These are phyloP conservation scores for Etheostoma spectabile DNA, from an alignment of 2,113 vertebrate species.

Conservation along the genomic window DNA sequence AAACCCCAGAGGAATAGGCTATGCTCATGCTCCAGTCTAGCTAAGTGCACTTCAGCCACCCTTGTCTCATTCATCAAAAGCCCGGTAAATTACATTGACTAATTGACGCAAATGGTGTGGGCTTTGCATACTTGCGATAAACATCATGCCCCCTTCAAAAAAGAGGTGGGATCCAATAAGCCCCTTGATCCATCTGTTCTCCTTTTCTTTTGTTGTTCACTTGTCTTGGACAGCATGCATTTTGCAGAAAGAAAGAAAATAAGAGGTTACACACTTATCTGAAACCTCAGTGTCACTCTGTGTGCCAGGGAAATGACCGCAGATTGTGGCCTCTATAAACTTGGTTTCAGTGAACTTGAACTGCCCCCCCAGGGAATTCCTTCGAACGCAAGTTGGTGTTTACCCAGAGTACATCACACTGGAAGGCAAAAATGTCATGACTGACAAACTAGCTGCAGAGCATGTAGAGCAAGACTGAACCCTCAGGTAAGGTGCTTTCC, in stretches of 20 bases:
- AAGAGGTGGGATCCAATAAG: neutral
- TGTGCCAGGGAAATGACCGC: slow-evolving; percentile 33
- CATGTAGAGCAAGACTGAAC: slow-evolving; percentile 1
- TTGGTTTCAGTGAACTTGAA: slow-evolving; percentile 37
- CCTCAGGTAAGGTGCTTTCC: slow-evolving; percentile 14
- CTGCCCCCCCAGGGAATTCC: slow-evolving; percentile 26
- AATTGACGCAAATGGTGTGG: slow-evolving; percentile 47
- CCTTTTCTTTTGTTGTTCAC: slow-evolving; percentile 27
- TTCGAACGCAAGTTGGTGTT: slow-evolving; percentile 20
- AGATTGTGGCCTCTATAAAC: slow-evolving; percentile 50
- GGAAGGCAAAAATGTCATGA: slow-evolving; percentile 33
- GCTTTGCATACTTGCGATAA: slow-evolving; percentile 20
- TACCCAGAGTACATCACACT: slow-evolving; percentile 24
- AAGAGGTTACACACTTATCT: slow-evolving; percentile 45
- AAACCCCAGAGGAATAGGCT: slow-evolving; percentile 8
- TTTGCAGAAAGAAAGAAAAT: slow-evolving; percentile 46
- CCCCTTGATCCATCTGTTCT: slow-evolving; percentile 18
- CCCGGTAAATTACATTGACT: slow-evolving; percentile 27
- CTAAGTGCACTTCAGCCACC: slow-evolving; percentile 20
- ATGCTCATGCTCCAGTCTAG: slow-evolving; percentile 12
- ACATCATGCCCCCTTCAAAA: slow-evolving; percentile 27
- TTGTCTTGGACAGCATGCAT: slow-evolving; percentile 10
- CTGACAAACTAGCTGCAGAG: slow-evolving; percentile 25
- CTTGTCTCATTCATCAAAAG: slow-evolving; percentile 43
- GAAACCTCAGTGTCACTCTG: slow-evolving; percentile 40